Evolutionary conservation across 2,797 vertebrate species (phyloP), one percentile per base, ranked within the genome.

Genomic region (Pteropus rufus): DNA sequence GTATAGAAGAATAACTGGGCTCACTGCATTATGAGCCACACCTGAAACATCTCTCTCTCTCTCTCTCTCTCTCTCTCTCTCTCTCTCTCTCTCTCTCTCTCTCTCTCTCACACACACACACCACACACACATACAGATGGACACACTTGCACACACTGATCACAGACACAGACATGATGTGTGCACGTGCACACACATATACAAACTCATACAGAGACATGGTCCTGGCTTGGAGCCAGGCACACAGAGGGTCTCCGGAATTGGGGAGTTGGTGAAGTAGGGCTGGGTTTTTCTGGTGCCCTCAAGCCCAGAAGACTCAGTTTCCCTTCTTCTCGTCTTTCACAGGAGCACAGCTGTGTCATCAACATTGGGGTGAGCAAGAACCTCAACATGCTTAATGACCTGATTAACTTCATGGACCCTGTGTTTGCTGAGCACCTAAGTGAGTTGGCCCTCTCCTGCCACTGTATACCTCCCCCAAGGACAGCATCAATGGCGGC

Each of bases 291-390:
- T 80, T 29, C 4, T 8, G 11, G 29, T n/a, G 56, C 14, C 39
- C 41, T 58, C 8, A 10, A 46, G 14, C 36, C 0, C 3, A 70
- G 52, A 26, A 16, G 36, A n/a, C 62, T 72, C 10, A 0, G 54
- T 70, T 14, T 65, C 67, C 60, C 34, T 80, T 24, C 31, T 9
- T 8, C 67, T 31, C 31, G 1, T 67, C 69, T 34, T 11, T 10
- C n/a, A 2, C 91, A 98, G 98, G 98, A 98, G 39, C 96, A 98
- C 93, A 97, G 98, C 90, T 98, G 98, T 62, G 97, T 98, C 80
- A 95, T 98, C 92, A 97, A 83, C 81, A 96, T 98, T 0, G 98
- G 98, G 1, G 98, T 98, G 23, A 80, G 69, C 65, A 98, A 97
- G 94, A 98, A 98, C 41, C 93, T 98, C 4, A 46, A 95, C 58